Evolutionary conservation across 2,797 vertebrate species (phyloP), one percentile per base, ranked within the genome.

Genomic region (Monodelphis domestica): DNA sequence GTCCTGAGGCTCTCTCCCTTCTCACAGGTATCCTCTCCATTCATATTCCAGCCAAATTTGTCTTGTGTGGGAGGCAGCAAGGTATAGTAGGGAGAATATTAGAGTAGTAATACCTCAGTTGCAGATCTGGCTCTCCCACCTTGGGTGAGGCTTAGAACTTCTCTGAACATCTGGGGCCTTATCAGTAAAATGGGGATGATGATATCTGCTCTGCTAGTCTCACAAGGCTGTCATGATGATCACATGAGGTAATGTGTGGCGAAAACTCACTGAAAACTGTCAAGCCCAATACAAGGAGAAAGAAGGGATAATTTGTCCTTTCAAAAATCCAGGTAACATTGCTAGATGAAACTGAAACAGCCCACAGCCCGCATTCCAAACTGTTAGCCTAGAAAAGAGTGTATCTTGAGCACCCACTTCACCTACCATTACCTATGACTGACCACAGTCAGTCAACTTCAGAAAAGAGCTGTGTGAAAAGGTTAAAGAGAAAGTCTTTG

Each of bases 401-500:
- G 1, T 45, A 26, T 26, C 21, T 56, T 1, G 51, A 90, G 88
- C 78, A 56, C 17, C 0, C 28, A 0, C 52, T 93, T 96, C 88
- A 45, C 95, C 92, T 91, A 54, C 57, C 38, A 24, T 7, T 0
- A 90, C 87, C 1, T 53, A 95, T n/a, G n/a, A n/a, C n/a, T n/a
- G n/a, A n/a, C n/a, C n/a, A n/a, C n/a, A n/a, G n/a, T n/a, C n/a
- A 90, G 87, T 88, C 90, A 63, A 51, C 45, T 30, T 5, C 84
- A 96, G 89, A 53, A 89, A 96, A 91, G 29, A n/a, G 89, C 84
- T 94, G 56, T 92, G 29, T 88, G 88, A 95, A 92, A 97, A 95
- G 92, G 96, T 45, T 94, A 92, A 90, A 97, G 94, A 97, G 94
- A 97, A 98, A 96, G 88, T 96, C 93, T 87, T 98, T 91, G 94